phyloP scores from a whole-genome alignment of 2,888 invertebrate genomes.

The Macaria notata region DNA sequence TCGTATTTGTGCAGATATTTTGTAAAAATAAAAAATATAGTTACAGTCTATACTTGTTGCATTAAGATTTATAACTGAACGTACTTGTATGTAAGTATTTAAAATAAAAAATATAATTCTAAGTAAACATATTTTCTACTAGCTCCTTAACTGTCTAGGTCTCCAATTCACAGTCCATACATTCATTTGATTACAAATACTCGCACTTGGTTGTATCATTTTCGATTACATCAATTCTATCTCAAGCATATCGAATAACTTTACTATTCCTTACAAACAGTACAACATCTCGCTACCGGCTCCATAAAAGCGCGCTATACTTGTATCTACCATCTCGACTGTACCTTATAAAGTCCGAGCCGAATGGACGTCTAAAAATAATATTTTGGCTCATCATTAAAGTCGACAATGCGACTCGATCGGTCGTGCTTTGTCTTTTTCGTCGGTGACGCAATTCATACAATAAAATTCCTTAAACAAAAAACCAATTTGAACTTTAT shows the following conservation, averaged over 20 bases:
- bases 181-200: conserved; percentile 9
- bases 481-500: conserved; percentile 42
- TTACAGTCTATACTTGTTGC: too few species aligned
- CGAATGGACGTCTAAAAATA: conserved; percentile 68
- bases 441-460: conserved; percentile 78
- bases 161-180: conserved; percentile 12
- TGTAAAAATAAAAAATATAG: too few species aligned
- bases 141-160: not conserved
- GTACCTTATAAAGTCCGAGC: conserved; percentile 59
- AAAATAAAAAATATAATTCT: too few species aligned
- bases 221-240: conserved; percentile 32
- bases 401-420: conserved; percentile 66
- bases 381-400: conserved; percentile 77
- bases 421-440: conserved; percentile 79
- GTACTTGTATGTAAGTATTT: too few species aligned
- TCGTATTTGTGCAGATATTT: too few species aligned
- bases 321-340: conserved; percentile 49
- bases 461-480: conserved; percentile 54
- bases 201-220: conserved; percentile 18
- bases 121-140: too few species aligned
- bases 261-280: conserved; percentile 26
- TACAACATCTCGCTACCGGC: conserved; percentile 57
- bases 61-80: too few species aligned
- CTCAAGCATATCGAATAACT: conserved; percentile 31
- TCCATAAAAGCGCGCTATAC: conserved; percentile 61